Conservation (phyloP, 2,888 invertebrate species). For the Chrysolina oricalcia region DNA sequence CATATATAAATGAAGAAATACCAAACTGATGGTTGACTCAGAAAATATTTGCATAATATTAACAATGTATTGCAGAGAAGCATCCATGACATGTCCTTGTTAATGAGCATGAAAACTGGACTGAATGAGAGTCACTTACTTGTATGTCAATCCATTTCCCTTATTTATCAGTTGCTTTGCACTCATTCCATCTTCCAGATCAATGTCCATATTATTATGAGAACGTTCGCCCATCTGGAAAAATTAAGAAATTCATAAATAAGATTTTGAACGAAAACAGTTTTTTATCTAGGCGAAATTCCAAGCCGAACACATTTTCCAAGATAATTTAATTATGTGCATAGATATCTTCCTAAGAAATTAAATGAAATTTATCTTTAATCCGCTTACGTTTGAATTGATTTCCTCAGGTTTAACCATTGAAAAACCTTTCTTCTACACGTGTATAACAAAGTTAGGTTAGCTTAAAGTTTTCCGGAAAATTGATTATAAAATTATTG, state of each 20-base stretch:
- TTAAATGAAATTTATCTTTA: background rate
- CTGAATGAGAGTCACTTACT: conserved; percentile 50
- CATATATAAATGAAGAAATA: no score
- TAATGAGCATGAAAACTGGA: no score
- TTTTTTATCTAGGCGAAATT: background rate
- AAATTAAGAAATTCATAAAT: background rate
- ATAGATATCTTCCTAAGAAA: background rate
- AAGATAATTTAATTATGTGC: background rate
- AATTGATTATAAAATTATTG: background rate
- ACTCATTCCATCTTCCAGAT: conserved; percentile 60
- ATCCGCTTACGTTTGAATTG: conserved; percentile 39
- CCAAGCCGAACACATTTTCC: background rate
- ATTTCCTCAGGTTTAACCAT: conserved; percentile 42
- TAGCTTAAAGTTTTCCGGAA: conserved; percentile 6
- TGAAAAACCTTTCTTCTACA: conserved; percentile 35
- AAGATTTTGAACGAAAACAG: no score
- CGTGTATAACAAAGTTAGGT: conserved; percentile 47
- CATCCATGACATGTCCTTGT: no score
- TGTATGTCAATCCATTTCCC: conserved; percentile 62
- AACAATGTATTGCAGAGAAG: no score
- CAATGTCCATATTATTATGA: conserved; percentile 32
- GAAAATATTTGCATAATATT: no score
- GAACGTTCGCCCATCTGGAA: conserved; percentile 34
- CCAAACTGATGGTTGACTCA: no score
- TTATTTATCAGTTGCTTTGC: conserved; percentile 60